Evolutionary conservation across 2,797 vertebrate genomes (phyloP).

Genomic region (Myotis pilosus): DNA sequence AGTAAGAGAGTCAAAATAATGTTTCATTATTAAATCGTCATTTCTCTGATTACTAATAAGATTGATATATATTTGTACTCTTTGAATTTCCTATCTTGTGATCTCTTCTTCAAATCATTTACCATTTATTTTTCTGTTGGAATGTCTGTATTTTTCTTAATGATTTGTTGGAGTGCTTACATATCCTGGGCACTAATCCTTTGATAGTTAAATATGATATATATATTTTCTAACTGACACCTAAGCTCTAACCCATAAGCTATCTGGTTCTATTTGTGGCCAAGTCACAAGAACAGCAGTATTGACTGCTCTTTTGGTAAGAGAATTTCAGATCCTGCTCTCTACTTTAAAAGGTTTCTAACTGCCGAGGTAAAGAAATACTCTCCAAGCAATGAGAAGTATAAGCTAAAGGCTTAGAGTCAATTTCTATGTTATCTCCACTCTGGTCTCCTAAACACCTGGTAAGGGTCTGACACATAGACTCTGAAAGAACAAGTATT

Average conservation of each 20-base stretch:
- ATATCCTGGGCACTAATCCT: neutral
- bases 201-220: neutral
- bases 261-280: neutral
- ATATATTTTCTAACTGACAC: conserved; percentile 36
- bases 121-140: neutral
- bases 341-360: conserved; percentile 18
- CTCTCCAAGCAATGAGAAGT: neutral
- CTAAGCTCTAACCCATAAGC: neutral
- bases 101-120: conserved; percentile 8
- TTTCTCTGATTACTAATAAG: conserved; percentile 1
- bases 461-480: neutral
- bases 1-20: neutral
- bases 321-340: conserved; percentile 39
- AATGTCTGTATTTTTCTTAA: conserved; percentile 3
- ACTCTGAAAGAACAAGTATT: conserved; percentile 1
- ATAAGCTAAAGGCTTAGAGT: conserved; percentile 11
- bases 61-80: conserved; percentile 2
- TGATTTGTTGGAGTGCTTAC: neutral
- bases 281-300: neutral
- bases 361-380: conserved; percentile 11
- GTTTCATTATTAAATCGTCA: conserved; percentile 24
- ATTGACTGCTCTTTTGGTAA: neutral
- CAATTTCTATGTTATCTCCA: conserved; percentile 49
- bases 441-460: conserved; percentile 29
- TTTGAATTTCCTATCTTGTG: conserved; percentile 4